A percentile compares a stretch with the other conserved stretches of the same genome.
phyloP scores from a whole-genome alignment of 2,113 vertebrate species.

The Phrynosoma blainvillii region DNA sequence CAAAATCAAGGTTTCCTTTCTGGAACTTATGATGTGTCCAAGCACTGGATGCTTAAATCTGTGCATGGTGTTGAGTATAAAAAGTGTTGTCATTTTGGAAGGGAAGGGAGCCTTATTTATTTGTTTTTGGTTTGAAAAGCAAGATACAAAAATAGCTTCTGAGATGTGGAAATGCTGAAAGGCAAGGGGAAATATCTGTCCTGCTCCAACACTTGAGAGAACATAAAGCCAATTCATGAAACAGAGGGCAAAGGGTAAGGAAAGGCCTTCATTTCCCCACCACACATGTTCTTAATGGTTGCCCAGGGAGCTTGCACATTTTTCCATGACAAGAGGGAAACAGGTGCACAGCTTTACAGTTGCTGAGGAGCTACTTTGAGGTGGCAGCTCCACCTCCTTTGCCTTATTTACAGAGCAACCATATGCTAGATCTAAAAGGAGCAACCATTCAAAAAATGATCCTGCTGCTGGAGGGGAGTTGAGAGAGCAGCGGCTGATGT shows the following conservation, averaged over 20 bases:
- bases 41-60: no score
- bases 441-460: constrained; percentile 81
- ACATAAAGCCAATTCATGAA: neutral
- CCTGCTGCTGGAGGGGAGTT: constrained; percentile 70
- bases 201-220: neutral
- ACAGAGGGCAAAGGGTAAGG: constrained; percentile 5
- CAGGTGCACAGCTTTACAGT: constrained; percentile 70
- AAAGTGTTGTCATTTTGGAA: neutral
- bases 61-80: no score
- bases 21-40: no score
- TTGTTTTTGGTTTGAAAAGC: neutral
- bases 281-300: constrained; percentile 9
- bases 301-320: neutral
- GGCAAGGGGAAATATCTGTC: neutral
- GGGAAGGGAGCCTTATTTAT: neutral
- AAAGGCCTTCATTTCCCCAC: neutral
- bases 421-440: constrained; percentile 78
- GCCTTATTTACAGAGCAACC: constrained; percentile 68
- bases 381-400: constrained; percentile 78
- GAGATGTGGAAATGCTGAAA: neutral
- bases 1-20: no score
- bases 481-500: constrained; percentile 61
- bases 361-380: constrained; percentile 20
- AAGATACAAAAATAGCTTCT: neutral
- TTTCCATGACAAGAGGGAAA: constrained; percentile 61